A percentile compares a stretch with the other conserved stretches of the same genome.
Evolutionary conservation across 2,888 invertebrate genomes (phyloP).

Genomic region (Loripinus fragilis): DNA sequence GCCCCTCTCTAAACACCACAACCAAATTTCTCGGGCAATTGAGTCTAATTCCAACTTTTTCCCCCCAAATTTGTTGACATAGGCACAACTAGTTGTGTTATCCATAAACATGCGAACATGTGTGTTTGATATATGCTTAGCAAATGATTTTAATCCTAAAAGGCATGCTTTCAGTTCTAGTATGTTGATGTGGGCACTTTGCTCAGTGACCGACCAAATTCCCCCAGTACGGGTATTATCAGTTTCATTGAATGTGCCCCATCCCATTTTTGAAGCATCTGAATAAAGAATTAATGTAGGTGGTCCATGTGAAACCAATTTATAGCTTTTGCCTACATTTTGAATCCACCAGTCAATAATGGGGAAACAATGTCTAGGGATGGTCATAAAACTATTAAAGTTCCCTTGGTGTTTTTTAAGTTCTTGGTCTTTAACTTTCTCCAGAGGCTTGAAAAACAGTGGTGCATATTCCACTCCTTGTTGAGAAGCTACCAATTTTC

Average conservation of each 20-base stretch:
- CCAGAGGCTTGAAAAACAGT: conserved; percentile 42
- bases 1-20: too few relatives aligned
- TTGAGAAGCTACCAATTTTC: conserved; percentile 46
- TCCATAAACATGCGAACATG: conserved; percentile 48
- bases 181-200: conserved; percentile 38
- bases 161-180: conserved; percentile 48
- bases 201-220: not conserved
- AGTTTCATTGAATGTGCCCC: conserved; percentile 32
- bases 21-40: conserved; percentile 28
- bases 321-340: not conserved
- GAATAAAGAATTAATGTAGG: conserved; percentile 28
- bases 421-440: conserved; percentile 35
- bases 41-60: too few relatives aligned
- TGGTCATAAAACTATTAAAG: conserved; percentile 32
- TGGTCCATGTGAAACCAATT: conserved; percentile 21
- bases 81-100: conserved; percentile 48
- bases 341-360: conserved; percentile 21
- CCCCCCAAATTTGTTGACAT: conserved; percentile 35
- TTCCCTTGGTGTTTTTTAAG: conserved; percentile 36
- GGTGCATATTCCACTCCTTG: conserved; percentile 48
- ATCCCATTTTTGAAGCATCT: conserved; percentile 48
- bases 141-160: conserved; percentile 23
- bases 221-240: conserved; percentile 27
- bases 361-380: not conserved
- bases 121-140: too few relatives aligned